phyloP scores from a whole-genome alignment of 2,113 vertebrate genomes.

The Neotoma lepida region DNA sequence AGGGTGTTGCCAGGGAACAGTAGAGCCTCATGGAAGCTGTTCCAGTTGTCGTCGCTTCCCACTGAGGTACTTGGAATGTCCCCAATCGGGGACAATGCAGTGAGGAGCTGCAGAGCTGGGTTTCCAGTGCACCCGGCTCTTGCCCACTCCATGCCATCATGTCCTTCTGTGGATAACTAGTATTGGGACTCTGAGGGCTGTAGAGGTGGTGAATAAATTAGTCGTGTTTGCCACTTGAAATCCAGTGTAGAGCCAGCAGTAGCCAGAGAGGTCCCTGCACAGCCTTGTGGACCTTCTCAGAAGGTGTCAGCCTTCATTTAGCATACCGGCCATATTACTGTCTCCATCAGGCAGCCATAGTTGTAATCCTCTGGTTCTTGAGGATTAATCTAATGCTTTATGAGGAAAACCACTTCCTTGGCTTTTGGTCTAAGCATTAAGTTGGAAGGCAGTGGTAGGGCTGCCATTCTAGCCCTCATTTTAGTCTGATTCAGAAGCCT shows the following conservation, averaged over 20 bases:
- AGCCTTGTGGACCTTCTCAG: background rate
- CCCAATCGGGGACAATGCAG: too few relatives aligned
- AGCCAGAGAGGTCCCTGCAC: background rate
- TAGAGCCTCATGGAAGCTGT: rapidly evolving
- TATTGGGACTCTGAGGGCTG: background rate
- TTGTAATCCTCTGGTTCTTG: background rate
- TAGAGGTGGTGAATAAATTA: background rate
- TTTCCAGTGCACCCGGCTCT: background rate
- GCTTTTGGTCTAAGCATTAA: background rate
- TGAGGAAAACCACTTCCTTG: background rate
- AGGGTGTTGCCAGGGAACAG: background rate
- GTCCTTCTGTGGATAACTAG: background rate
- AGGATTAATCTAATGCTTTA: background rate
- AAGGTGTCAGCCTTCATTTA: background rate
- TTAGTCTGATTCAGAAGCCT: background rate
- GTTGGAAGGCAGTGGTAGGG: background rate
- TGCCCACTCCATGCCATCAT: rapidly evolving
- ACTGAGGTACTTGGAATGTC: background rate
- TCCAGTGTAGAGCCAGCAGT: too few relatives aligned
- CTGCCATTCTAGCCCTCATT: background rate
- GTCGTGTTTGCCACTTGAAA: background rate
- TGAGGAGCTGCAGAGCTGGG: background rate
- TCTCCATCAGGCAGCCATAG: background rate
- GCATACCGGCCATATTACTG: rapidly evolving
- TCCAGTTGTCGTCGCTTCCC: too few relatives aligned